Conservation (phyloP, 2,797 vertebrate genomes). For the Acanthornis magna region DNA sequence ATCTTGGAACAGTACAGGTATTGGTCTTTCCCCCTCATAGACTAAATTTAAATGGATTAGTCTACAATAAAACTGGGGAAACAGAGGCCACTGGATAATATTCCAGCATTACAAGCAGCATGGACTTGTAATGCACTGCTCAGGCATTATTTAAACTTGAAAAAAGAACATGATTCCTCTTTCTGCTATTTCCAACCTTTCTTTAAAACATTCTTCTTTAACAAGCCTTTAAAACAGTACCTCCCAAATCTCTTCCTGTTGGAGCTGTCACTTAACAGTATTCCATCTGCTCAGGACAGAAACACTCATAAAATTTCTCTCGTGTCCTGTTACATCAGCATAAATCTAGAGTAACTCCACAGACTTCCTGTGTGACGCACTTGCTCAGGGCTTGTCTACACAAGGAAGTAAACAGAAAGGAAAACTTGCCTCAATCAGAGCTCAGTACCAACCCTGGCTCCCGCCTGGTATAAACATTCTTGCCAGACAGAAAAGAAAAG, state of each 20-base stretch:
- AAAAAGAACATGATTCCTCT: background rate
- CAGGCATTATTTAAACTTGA: background rate
- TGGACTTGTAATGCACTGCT: background rate
- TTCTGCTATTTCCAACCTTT: background rate
- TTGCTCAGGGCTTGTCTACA: background rate
- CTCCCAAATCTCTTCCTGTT: background rate
- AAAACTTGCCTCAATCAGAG: background rate
- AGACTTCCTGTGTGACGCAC: slow-evolving; percentile 22
- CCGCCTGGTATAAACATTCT: background rate
- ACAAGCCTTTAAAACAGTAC: background rate
- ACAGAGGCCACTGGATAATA: background rate
- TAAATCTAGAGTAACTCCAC: background rate
- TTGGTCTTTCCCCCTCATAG: background rate
- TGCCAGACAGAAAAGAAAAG: background rate
- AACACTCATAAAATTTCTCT: background rate
- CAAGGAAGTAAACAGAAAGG: background rate
- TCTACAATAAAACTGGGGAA: background rate
- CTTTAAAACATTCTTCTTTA: background rate
- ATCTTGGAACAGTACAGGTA: background rate
- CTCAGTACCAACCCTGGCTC: background rate
- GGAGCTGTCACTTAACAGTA: background rate
- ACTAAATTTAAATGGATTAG: background rate
- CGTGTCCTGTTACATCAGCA: background rate
- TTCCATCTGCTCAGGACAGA: background rate
- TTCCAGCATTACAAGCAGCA: background rate